Evolutionary conservation across 2,113 vertebrate genomes (phyloP), one percentile per base, ranked within the genome.

Genomic region (Callionymus lyra): DNA sequence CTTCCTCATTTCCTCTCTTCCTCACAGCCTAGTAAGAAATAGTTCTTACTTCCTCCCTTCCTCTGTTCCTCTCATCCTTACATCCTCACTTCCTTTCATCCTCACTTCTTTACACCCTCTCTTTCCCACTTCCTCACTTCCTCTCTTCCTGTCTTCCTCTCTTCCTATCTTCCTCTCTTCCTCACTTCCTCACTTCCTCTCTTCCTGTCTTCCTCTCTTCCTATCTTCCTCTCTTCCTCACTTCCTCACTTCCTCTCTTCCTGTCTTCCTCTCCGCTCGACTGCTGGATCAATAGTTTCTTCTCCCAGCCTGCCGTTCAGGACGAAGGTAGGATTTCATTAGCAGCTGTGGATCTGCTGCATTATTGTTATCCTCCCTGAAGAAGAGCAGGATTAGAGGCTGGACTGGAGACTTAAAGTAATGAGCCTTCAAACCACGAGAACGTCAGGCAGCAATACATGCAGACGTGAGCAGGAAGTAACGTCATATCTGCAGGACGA

Each of bases 281-380:
- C 10, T 11, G 21, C 21, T 27, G 21, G 21, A 4, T 27, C n/a
- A n/a, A 8, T 8, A 27, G 45, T 59, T 10, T 9, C 27, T 1
- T 53, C 73, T 77, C 51, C 34, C 56, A 43, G 67, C 44, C 72
- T 87, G 80, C 84, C 86, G 88, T 88, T 89, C 85, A 84, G 77
- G 82, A 62, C 66, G 77, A 74, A 86, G 21, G 8, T 85, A 70
- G 68, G 83, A 89, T 82, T 83, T 86, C 72, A 76, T 85, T 86
- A 87, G 86, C 81, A 74, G 81, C 84, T 82, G 47, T 77, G 76
- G 74, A 77, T 78, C 78, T 70, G 72, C 81, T 77, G 70, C 78
- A 79, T 79, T 81, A 79, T 78, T 79, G 70, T 83, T 81, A 81
- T 78, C 74, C 66, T 80, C 76, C 68, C 76, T 36, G 72, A 73